A percentile compares a stretch with the other conserved stretches of the same genome.
Conservation (phyloP, 37 sponge, comb jelly and placozoan genomes). For the Cliona cf. orientalis region DNA sequence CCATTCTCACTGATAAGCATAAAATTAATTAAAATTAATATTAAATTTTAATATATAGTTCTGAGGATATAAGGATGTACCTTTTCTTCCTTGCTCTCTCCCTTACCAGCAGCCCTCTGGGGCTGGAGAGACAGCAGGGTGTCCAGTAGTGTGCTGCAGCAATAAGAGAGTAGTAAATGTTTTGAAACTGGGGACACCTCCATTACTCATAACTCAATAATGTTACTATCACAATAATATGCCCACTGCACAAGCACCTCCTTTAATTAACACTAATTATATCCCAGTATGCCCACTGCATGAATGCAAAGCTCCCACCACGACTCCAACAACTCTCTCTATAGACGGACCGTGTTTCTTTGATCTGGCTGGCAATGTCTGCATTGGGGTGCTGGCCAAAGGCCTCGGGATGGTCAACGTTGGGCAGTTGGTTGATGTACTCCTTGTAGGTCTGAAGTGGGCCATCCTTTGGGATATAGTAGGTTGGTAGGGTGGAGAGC, state of each 20-base stretch:
- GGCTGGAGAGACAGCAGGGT: slow-evolving; percentile 98
- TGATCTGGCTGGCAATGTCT: slow-evolving; percentile 99
- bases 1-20: too few species aligned
- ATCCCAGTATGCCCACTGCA: background rate
- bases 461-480: slow-evolving; percentile 99
- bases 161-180: background rate
- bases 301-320: slow-evolving; percentile 1
- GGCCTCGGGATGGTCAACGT: slow-evolving; percentile 95
- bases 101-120: slow-evolving; percentile 87
- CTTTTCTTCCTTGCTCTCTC: slow-evolving; percentile 98
- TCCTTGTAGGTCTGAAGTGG: slow-evolving; percentile 86
- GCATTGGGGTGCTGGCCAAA: slow-evolving; percentile 99
- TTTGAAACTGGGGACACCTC: too few species aligned
- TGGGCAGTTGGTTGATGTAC: slow-evolving; percentile 91
- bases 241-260: background rate
- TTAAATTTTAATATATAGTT: too few species aligned
- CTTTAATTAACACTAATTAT: background rate
- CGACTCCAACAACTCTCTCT: background rate
- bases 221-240: too few species aligned
- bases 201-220: too few species aligned
- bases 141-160: slow-evolving; percentile 83
- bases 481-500: slow-evolving; percentile 82
- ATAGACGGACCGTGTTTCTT: slow-evolving; percentile 86
- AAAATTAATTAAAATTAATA: too few species aligned
- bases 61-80: slow-evolving; percentile 15